Percentiles rank a stretch among this genome's conserved stretches.
Evolutionary conservation across 2,888 invertebrate genomes (phyloP).

Genomic region (Trisateles emortualis): DNA sequence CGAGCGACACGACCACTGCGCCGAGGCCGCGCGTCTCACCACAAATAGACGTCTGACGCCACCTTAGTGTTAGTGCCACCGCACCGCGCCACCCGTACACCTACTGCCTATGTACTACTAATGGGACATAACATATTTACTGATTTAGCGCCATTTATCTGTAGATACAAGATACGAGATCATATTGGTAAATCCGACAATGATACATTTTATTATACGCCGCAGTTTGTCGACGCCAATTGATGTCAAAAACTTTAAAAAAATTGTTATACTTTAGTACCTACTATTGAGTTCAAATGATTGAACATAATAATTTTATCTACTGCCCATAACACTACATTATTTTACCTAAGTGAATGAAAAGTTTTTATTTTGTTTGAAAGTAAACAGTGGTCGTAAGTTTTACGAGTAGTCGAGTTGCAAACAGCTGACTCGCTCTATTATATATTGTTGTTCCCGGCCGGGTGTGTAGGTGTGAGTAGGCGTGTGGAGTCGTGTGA

Average conservation of each 20-base stretch:
- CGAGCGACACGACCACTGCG: too few species aligned
- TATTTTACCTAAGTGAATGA: too few species aligned
- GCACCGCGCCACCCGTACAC: neutral
- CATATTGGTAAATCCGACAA: too few species aligned
- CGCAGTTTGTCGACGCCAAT: too few species aligned
- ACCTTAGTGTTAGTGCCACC: constrained; percentile 1
- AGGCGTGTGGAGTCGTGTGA: constrained; percentile 6
- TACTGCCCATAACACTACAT: too few species aligned
- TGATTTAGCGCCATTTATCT: neutral
- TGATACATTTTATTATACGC: too few species aligned
- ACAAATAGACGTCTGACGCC: constrained; percentile 14
- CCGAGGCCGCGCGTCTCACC: constrained; percentile 1
- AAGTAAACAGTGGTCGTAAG: neutral
- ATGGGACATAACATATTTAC: constrained; percentile 1
- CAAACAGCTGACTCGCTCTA: neutral
- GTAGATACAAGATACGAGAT: too few species aligned
- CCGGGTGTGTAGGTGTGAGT: neutral
- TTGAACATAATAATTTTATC: too few species aligned
- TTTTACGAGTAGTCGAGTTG: neutral
- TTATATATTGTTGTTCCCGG: neutral
- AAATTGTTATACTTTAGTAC: too few species aligned
- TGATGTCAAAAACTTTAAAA: too few species aligned
- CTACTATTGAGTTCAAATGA: too few species aligned
- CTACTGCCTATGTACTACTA: neutral
- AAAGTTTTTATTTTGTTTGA: too few species aligned